Conservation (phyloP, 2,797 vertebrate genomes). For the Sebastiscus albofasciatus region DNA sequence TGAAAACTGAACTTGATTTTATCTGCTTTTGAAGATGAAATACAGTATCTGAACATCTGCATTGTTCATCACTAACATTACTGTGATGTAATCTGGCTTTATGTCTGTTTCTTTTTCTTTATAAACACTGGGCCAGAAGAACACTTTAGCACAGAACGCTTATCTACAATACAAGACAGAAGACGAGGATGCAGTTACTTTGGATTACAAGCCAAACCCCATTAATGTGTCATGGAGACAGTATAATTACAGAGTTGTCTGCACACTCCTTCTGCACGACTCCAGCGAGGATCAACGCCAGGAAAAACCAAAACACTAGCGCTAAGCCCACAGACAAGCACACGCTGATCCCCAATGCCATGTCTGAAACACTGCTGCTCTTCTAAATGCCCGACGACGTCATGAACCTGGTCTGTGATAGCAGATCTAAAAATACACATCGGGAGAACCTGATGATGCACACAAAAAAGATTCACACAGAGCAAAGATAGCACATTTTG, state of each 20-base stretch:
- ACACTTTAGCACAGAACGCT: neutral
- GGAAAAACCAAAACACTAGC: constrained; percentile 53
- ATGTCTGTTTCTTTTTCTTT: neutral
- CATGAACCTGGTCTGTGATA: constrained; percentile 25
- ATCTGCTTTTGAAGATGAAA: neutral
- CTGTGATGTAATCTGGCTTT: neutral
- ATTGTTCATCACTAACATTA: neutral
- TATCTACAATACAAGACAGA: constrained; percentile 19
- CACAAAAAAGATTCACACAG: neutral
- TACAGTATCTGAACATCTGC: constrained; percentile 7
- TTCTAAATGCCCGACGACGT: neutral
- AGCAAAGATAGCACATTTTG: constrained; percentile 21
- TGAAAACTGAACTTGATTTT: constrained; percentile 23
- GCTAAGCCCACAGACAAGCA: constrained; percentile 29
- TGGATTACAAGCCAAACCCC: constrained; percentile 54
- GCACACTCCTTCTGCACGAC: constrained; percentile 59
- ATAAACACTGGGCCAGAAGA: neutral
- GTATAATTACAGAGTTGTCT: constrained; percentile 70
- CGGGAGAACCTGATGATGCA: constrained; percentile 10
- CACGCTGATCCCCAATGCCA: constrained; percentile 21
- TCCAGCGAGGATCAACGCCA: constrained; percentile 61
- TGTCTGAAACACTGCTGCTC: constrained; percentile 16
- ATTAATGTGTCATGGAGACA: constrained; percentile 71
- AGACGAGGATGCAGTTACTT: constrained; percentile 21
- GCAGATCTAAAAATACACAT: constrained; percentile 47